Percentiles rank a stretch among this genome's conserved stretches.
Evolutionary conservation across 2,888 invertebrate species (phyloP).

Genomic region (Sinodicranocentrus sp.): DNA sequence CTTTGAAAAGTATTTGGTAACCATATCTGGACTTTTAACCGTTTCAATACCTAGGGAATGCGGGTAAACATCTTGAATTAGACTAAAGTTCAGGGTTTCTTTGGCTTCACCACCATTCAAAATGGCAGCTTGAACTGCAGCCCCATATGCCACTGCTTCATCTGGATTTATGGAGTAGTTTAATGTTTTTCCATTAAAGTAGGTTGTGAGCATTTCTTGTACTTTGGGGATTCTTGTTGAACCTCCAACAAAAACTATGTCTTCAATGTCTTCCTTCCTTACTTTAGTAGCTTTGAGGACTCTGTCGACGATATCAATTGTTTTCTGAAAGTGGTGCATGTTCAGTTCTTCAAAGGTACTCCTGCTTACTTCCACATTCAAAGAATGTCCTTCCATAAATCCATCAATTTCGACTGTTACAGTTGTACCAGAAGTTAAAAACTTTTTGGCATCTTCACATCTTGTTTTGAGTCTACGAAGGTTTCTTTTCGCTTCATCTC

Average conservation of each 20-base stretch:
- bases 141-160: slow-evolving; percentile 90
- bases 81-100: slow-evolving; percentile 52
- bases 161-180: slow-evolving; percentile 82
- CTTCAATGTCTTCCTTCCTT: slow-evolving; percentile 52
- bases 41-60: slow-evolving; percentile 62
- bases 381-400: slow-evolving; percentile 21
- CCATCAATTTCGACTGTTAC: slow-evolving; percentile 12
- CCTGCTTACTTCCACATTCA: slow-evolving; percentile 38
- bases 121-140: slow-evolving; percentile 87
- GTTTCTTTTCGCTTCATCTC: slow-evolving; percentile 10
- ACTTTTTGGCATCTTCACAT: slow-evolving; percentile 57
- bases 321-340: slow-evolving; percentile 8
- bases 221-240: slow-evolving; percentile 85
- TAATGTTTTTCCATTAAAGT: slow-evolving; percentile 82
- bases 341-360: slow-evolving; percentile 58
- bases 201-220: slow-evolving; percentile 82
- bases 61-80: slow-evolving; percentile 61
- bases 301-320: slow-evolving; percentile 35
- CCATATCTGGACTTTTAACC: too few relatives aligned
- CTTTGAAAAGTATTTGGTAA: slow-evolving; percentile 17
- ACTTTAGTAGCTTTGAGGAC: slow-evolving; percentile 19
- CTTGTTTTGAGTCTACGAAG: slow-evolving; percentile 37
- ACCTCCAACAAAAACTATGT: slow-evolving; percentile 71
- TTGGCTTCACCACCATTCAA: slow-evolving; percentile 77
- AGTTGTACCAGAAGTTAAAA: slow-evolving; percentile 6